A percentile compares a stretch with the other conserved stretches of the same genome.
phyloP scores from a whole-genome alignment of 2,797 vertebrate species.

The Hapalemur alaotrensis region DNA sequence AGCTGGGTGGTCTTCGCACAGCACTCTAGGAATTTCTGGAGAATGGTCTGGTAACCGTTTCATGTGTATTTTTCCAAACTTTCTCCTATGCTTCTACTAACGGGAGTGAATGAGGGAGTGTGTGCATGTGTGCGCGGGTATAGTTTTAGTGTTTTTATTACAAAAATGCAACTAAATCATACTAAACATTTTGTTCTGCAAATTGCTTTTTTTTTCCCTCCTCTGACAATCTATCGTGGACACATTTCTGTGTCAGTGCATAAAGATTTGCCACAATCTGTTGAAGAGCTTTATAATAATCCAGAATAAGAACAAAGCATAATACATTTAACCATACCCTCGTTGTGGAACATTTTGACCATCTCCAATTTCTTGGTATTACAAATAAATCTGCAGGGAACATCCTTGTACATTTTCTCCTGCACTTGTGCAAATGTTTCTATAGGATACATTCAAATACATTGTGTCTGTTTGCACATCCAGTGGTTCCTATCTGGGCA shows the following conservation, averaged over 20 bases:
- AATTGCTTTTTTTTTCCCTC: background rate
- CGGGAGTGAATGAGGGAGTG: too few species aligned
- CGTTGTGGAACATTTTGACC: background rate
- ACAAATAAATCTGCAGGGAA: background rate
- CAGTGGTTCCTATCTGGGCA: background rate
- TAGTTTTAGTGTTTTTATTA: slow-evolving; percentile 14
- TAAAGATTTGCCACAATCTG: slow-evolving; percentile 23
- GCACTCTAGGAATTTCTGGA: slow-evolving; percentile 32
- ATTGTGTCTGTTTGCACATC: background rate
- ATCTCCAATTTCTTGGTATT: background rate
- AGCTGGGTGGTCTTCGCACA: slow-evolving; percentile 50
- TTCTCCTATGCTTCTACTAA: background rate
- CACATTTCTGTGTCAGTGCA: background rate
- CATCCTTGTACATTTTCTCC: background rate
- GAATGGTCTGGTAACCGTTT: background rate
- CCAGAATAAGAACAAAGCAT: slow-evolving; percentile 41
- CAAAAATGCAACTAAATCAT: background rate
- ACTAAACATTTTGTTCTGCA: slow-evolving; percentile 33
- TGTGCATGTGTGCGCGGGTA: background rate
- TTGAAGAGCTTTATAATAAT: slow-evolving; percentile 15
- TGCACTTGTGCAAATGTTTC: background rate
- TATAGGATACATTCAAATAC: background rate
- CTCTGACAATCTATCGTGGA: background rate
- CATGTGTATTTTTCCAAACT: background rate
- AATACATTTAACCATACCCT: background rate